phyloP scores from a whole-genome alignment of 2,888 invertebrate species.

The Barypeithes pellucidus region DNA sequence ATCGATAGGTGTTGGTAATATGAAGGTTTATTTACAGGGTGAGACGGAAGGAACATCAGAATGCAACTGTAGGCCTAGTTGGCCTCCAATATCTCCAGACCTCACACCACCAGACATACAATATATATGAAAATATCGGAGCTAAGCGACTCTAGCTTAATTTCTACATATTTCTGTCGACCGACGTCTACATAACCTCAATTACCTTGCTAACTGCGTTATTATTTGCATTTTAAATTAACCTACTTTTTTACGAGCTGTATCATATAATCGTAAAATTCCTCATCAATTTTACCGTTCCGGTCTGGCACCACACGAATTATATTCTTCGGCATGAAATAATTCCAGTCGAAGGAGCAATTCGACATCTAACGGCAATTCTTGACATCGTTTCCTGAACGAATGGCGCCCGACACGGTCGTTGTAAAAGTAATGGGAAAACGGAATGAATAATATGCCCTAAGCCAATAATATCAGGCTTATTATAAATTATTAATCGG shows the following conservation, averaged over 20 bases:
- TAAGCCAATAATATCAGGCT: conserved; percentile 21
- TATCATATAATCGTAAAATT: conserved; percentile 19
- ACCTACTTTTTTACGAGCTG: conserved; percentile 1
- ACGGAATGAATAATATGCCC: conserved; percentile 25
- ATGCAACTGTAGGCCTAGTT: too few species aligned
- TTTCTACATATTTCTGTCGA: background rate
- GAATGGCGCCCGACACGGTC: conserved; percentile 31
- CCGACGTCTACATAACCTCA: background rate
- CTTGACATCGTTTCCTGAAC: conserved; percentile 32
- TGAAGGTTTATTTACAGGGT: too few species aligned
- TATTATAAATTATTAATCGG: conserved; percentile 25
- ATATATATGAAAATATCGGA: too few species aligned
- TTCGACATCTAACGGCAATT: conserved; percentile 35
- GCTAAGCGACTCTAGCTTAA: too few species aligned
- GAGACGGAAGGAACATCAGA: too few species aligned
- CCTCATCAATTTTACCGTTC: conserved; percentile 20
- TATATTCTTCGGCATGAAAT: conserved; percentile 24
- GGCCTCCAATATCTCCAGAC: too few species aligned
- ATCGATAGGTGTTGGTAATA: too few species aligned
- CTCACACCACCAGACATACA: too few species aligned
- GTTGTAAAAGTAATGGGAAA: conserved; percentile 28
- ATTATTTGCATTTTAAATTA: conserved; percentile 19
- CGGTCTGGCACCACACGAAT: conserved; percentile 33
- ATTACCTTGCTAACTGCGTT: background rate
- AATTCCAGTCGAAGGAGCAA: conserved; percentile 31